These are phyloP conservation scores for Thyatira batis DNA, from an alignment of 2,888 invertebrate species.

Conservation along the genomic window DNA sequence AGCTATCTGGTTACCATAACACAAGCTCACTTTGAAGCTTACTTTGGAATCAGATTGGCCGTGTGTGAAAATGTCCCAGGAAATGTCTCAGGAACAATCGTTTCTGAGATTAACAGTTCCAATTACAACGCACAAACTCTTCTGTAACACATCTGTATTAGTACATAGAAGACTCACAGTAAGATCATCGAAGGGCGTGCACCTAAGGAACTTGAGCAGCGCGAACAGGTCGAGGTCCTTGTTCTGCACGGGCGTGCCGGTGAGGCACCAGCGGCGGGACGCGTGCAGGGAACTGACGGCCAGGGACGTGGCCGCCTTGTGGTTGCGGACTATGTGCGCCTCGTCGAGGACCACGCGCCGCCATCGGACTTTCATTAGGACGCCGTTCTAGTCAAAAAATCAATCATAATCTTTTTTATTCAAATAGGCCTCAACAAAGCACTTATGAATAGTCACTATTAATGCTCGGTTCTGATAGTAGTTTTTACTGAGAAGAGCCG, in stretches of 20 bases:
- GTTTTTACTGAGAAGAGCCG: no score
- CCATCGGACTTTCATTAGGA: constrained; percentile 89
- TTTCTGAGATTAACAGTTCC: no score
- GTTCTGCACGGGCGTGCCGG: constrained; percentile 98
- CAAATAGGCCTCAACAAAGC: no score
- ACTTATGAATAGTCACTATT: no score
- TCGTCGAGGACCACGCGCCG: constrained; percentile 95
- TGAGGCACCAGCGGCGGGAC: constrained; percentile 86
- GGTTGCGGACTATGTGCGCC: constrained; percentile 95
- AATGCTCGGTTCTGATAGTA: no score
- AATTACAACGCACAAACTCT: background rate
- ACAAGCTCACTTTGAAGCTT: no score
- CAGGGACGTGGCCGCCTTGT: constrained; percentile 88
- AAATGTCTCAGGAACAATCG: no score
- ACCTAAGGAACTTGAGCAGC: constrained; percentile 90
- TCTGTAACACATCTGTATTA: no score
- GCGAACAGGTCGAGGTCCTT: constrained; percentile 92
- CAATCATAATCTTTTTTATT: no score
- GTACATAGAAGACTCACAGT: constrained; percentile 61
- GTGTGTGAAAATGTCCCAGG: no score
- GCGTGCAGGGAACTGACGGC: constrained; percentile 86
- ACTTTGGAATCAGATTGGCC: no score
- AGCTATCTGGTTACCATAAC: no score
- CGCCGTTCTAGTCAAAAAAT: constrained; percentile 65
- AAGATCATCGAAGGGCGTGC: constrained; percentile 94